phyloP scores from a whole-genome alignment of 1,140 invertebrate genomes.

The Anastrepha obliqua region DNA sequence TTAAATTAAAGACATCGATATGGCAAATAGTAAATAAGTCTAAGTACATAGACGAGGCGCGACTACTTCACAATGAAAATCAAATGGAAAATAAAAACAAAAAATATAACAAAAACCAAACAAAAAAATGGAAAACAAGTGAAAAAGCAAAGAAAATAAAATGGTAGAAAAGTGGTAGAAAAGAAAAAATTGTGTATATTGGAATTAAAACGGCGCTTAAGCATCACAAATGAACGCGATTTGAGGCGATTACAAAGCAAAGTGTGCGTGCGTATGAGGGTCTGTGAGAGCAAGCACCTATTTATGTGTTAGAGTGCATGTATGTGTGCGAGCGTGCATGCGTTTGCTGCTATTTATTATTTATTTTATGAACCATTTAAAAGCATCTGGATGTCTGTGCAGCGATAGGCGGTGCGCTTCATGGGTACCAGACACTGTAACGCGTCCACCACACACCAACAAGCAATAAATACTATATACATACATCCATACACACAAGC shows the following conservation, averaged over 20 bases:
- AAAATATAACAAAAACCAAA: neutral
- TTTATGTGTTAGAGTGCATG: neutral
- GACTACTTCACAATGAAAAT: conserved; percentile 18
- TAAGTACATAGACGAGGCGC: neutral
- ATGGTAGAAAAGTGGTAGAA: neutral
- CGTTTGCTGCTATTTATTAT: conserved; percentile 19
- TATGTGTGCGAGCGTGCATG: neutral
- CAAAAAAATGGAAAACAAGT: neutral
- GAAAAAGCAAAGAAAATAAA: conserved; percentile 1
- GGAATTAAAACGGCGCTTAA: conserved; percentile 39
- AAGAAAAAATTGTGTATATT: conserved; percentile 12
- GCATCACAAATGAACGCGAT: conserved; percentile 12
- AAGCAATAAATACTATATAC: too few species aligned
- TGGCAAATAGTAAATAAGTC: neutral
- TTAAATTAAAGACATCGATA: conserved; percentile 28
- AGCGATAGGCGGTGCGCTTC: conserved; percentile 23
- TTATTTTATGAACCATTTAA: conserved; percentile 40
- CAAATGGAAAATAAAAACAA: conserved; percentile 12
- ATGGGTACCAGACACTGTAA: conserved; percentile 11
- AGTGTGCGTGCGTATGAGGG: neutral
- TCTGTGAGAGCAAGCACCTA: neutral
- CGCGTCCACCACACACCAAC: neutral
- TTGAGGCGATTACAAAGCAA: conserved; percentile 9
- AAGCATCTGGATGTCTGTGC: conserved; percentile 17
- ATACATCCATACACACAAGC: too few species aligned